phyloP scores from a whole-genome alignment of 2,797 vertebrate species.

The Ctenopoma kingsleyae region DNA sequence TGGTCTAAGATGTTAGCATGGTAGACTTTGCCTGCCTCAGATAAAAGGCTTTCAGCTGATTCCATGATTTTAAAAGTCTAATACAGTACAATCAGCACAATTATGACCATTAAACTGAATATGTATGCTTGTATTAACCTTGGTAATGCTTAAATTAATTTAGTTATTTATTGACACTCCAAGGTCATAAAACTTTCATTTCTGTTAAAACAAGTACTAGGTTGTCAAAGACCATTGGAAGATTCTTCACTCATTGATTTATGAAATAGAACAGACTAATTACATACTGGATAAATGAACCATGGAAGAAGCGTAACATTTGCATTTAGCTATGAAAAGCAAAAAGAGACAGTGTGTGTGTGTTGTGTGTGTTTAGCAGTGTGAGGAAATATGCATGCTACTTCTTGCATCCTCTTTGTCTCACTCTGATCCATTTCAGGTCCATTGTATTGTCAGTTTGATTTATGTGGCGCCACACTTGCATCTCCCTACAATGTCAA shows the following conservation, averaged over 20 bases:
- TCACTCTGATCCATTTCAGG: conserved; percentile 84
- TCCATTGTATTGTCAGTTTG: conserved; percentile 86
- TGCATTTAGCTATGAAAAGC: conserved; percentile 70
- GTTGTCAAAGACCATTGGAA: conserved; percentile 66
- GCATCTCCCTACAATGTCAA: conserved; percentile 84
- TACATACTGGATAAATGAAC: conserved; percentile 81
- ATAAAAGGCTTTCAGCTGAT: conserved; percentile 15
- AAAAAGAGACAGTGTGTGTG: conserved; percentile 23
- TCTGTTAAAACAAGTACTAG: conserved; percentile 38
- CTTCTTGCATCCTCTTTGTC: conserved; percentile 74
- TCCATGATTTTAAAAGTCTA: conserved; percentile 5
- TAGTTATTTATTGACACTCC: conserved; percentile 2
- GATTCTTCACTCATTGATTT: conserved; percentile 73
- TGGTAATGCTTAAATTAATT: conserved; percentile 27
- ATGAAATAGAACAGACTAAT: conserved; percentile 81
- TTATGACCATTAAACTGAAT: conserved; percentile 21
- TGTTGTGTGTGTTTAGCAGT: conserved; percentile 14
- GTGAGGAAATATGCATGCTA: conserved; percentile 57
- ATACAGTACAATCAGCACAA: conserved; percentile 16
- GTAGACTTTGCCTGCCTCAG: conserved; percentile 8
- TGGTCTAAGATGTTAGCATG: background rate
- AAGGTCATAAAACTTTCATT: conserved; percentile 58
- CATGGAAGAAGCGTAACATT: conserved; percentile 75
- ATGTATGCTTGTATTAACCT: conserved; percentile 34
- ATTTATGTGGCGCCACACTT: conserved; percentile 84